These are phyloP conservation scores for Epicauta chinensis DNA, from an alignment of 1,140 invertebrate species.

Conservation along the genomic window DNA sequence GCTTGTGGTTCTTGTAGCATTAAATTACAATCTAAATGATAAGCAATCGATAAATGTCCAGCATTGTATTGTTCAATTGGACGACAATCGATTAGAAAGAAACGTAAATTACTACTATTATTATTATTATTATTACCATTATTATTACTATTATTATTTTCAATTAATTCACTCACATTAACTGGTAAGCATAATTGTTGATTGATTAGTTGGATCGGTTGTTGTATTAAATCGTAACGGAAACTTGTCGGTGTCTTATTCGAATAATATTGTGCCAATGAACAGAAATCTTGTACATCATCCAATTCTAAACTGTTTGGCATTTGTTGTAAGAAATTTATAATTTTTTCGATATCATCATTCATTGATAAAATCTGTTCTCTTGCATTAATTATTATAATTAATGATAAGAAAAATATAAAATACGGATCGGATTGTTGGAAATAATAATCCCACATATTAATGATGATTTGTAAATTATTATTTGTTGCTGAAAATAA, in stretches of 20 bases:
- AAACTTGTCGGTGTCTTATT: conserved; percentile 90
- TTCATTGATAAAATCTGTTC: conserved; percentile 81
- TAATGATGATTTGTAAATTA: conserved; percentile 75
- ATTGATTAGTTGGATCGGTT: conserved; percentile 49
- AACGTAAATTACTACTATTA: conserved; percentile 59
- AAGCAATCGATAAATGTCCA: conserved; percentile 93
- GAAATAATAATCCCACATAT: conserved; percentile 98
- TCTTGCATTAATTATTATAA: conserved; percentile 94
- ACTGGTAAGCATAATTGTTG: conserved; percentile 92
- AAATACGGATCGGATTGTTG: conserved; percentile 95
- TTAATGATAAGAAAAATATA: conserved; percentile 89
- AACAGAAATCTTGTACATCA: conserved; percentile 96
- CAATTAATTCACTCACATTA: conserved; percentile 77
- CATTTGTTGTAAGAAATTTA: conserved; percentile 65
- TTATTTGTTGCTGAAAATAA: conserved; percentile 82
- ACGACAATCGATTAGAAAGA: conserved; percentile 96
- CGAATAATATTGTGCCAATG: conserved; percentile 89
- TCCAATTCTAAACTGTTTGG: conserved; percentile 82
- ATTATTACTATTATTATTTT: conserved; percentile 52
- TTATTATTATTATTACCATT: conserved; percentile 50
- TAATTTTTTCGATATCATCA: conserved; percentile 65
- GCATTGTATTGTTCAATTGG: conserved; percentile 95
- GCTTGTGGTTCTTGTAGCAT: conserved; percentile 94
- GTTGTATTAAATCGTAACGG: conserved; percentile 58
- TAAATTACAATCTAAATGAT: conserved; percentile 95